Percentiles rank a stretch among this genome's conserved stretches.
phyloP scores from a whole-genome alignment of 2,888 invertebrate genomes.

The Halocaridina rubra region DNA sequence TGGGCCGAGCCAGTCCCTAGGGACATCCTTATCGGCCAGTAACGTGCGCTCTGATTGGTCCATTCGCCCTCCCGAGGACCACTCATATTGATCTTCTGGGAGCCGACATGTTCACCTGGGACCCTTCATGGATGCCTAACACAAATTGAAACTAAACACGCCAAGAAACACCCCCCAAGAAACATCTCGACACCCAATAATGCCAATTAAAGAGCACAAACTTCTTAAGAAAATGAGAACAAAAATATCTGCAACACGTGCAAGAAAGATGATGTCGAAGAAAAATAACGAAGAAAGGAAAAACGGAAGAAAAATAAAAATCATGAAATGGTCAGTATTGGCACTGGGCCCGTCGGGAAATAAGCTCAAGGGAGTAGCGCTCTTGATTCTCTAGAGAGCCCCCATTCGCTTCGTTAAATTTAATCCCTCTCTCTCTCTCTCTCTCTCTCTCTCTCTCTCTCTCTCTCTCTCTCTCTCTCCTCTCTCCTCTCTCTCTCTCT shows the following conservation, averaged over 20 bases:
- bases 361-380: neutral
- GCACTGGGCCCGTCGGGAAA: neutral
- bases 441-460: neutral
- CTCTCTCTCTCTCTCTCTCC: neutral
- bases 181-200: neutral
- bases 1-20: conserved; percentile 49
- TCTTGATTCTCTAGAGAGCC: neutral
- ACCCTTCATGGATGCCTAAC: conserved; percentile 33
- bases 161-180: neutral
- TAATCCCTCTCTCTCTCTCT: neutral
- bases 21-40: conserved; percentile 63
- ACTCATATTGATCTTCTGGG: conserved; percentile 63
- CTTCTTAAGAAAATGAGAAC: neutral
- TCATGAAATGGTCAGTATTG: neutral
- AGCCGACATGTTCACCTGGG: conserved; percentile 48
- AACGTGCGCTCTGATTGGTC: conserved; percentile 62
- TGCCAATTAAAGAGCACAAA: neutral
- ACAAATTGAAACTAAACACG: conserved; percentile 44
- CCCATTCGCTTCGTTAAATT: neutral
- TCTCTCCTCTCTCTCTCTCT: too few species aligned
- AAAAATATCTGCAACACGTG: too few species aligned
- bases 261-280: too few species aligned
- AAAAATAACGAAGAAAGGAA: neutral
- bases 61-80: conserved; percentile 59
- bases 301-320: neutral